A percentile compares a stretch with the other conserved stretches of the same genome.
phyloP scores from a whole-genome alignment of 2,888 invertebrate species.

The Apodemia mormo region DNA sequence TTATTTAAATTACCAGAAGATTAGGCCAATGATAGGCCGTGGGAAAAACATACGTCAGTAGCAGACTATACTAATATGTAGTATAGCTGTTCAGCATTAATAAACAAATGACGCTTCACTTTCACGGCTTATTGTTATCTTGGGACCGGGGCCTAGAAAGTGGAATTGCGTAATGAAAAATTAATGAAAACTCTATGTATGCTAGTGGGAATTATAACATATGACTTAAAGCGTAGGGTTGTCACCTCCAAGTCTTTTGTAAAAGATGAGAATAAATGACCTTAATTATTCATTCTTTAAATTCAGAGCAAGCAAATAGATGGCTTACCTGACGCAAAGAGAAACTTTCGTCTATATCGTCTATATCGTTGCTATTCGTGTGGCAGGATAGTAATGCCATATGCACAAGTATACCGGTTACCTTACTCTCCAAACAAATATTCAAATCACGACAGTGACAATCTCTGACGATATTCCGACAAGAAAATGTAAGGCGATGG shows the following conservation, averaged over 20 bases:
- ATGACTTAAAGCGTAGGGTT: slow-evolving; percentile 11
- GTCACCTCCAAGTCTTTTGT: background rate
- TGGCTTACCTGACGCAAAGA: too few species aligned
- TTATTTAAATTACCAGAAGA: background rate
- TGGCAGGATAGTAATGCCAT: too few species aligned
- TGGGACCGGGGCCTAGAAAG: slow-evolving; percentile 19
- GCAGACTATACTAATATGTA: slow-evolving; percentile 27
- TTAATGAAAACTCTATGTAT: slow-evolving; percentile 17
- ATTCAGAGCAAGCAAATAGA: too few species aligned
- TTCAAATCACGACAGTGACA: too few species aligned
- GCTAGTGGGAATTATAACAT: slow-evolving; percentile 20
- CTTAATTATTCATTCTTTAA: too few species aligned
- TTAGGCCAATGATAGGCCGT: slow-evolving; percentile 20
- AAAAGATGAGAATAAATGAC: background rate
- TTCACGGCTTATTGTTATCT: slow-evolving; percentile 17
- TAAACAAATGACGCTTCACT: slow-evolving; percentile 16
- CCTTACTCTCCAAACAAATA: too few species aligned
- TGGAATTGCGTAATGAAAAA: slow-evolving; percentile 20
- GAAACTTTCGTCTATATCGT: too few species aligned
- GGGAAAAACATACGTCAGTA: slow-evolving; percentile 40
- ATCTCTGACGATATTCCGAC: too few species aligned
- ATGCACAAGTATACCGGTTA: too few species aligned
- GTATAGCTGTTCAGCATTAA: slow-evolving; percentile 23
- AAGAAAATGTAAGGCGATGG: too few species aligned
- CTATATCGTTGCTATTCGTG: too few species aligned